These are phyloP conservation scores for Trypoxylon attenuatum DNA, from an alignment of 2,888 invertebrate species.

Conservation along the genomic window DNA sequence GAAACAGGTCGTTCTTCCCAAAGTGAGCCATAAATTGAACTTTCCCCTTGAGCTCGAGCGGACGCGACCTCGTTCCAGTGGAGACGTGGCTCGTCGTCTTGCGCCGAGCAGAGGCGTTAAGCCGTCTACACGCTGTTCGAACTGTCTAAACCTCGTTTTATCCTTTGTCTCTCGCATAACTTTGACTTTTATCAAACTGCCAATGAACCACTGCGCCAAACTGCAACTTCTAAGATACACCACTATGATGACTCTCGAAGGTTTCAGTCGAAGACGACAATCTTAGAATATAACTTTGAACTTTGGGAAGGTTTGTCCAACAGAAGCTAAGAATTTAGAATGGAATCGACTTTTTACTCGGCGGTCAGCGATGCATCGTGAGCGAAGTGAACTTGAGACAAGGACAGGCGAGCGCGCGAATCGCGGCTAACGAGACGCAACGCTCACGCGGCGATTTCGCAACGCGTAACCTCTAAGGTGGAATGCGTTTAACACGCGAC, in stretches of 20 bases:
- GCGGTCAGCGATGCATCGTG: slow-evolving; percentile 48
- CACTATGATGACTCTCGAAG: too few species aligned
- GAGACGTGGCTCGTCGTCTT: slow-evolving; percentile 29
- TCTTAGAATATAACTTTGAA: too few species aligned
- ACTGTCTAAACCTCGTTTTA: background rate
- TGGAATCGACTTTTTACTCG: too few species aligned
- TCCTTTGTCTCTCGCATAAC: too few species aligned
- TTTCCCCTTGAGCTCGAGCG: slow-evolving; percentile 49
- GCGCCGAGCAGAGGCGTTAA: slow-evolving; percentile 31
- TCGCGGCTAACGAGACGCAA: slow-evolving; percentile 70
- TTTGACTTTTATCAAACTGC: slow-evolving; percentile 50
- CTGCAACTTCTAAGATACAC: too few species aligned
- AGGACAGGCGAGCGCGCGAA: slow-evolving; percentile 70
- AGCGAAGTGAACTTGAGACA: slow-evolving; percentile 71
- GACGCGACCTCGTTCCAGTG: slow-evolving; percentile 51
- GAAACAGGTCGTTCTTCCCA: slow-evolving; percentile 47
- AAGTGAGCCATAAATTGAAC: slow-evolving; percentile 57
- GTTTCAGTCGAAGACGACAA: too few species aligned
- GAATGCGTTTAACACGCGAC: slow-evolving; percentile 74
- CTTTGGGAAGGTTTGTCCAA: too few species aligned
- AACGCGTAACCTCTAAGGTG: slow-evolving; percentile 72
- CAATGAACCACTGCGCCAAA: too few species aligned
- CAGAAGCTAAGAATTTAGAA: too few species aligned
- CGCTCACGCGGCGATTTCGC: slow-evolving; percentile 63
- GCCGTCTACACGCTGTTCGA: slow-evolving; percentile 16